A percentile compares a stretch with the other conserved stretches of the same genome.
Evolutionary conservation across 2,797 vertebrate species (phyloP).

Genomic region (Cheirogaleus major): DNA sequence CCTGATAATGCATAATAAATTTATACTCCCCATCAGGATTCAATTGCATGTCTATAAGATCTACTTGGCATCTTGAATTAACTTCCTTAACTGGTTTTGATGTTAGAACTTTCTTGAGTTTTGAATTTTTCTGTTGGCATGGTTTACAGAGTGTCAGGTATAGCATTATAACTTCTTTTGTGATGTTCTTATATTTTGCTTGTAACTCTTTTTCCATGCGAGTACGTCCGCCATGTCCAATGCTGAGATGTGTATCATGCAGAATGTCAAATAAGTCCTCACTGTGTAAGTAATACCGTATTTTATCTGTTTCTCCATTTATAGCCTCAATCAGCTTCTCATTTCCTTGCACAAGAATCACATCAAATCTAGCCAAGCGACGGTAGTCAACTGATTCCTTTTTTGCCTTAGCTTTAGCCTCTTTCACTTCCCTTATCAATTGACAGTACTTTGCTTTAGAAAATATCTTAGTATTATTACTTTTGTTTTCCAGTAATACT

Average conservation of each 20-base stretch:
- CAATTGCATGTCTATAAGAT: slow-evolving; percentile 53
- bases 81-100: slow-evolving; percentile 11
- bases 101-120: slow-evolving; percentile 36
- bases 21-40: slow-evolving; percentile 42
- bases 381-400: slow-evolving; percentile 43
- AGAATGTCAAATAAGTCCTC: slow-evolving; percentile 69
- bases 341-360: slow-evolving; percentile 44
- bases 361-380: slow-evolving; percentile 52
- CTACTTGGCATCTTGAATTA: slow-evolving; percentile 43
- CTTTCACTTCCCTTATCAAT: slow-evolving; percentile 64
- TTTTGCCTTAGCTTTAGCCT: slow-evolving; percentile 63
- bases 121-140: slow-evolving; percentile 58
- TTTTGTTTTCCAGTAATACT: slow-evolving; percentile 58
- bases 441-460: slow-evolving; percentile 68
- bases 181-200: slow-evolving; percentile 68
- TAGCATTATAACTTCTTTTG: slow-evolving; percentile 63
- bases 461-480: slow-evolving; percentile 69
- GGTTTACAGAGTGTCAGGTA: slow-evolving; percentile 55
- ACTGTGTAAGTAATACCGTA: slow-evolving; percentile 56
- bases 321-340: slow-evolving; percentile 58
- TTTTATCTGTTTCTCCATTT: slow-evolving; percentile 31
- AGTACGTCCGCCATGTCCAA: slow-evolving; percentile 53
- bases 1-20: slow-evolving; percentile 45
- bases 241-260: slow-evolving; percentile 49
- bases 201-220: slow-evolving; percentile 65